Base-by-base conservation (phyloP, 2,888 invertebrate genomes). In the Thumatha senex region DNA sequence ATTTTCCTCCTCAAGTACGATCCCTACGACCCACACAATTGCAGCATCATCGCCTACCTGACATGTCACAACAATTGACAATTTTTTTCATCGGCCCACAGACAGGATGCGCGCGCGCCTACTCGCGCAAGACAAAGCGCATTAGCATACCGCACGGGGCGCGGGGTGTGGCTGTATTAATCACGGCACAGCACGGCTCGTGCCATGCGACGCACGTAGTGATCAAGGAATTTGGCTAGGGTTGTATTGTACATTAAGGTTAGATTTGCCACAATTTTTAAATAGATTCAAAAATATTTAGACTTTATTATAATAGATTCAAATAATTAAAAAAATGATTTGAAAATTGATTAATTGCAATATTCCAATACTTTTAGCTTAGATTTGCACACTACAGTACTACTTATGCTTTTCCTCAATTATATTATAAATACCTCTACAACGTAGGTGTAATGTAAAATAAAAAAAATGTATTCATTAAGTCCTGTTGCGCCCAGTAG, bases 51-150 rank as follows among this genome's bases (percentile, higher is more conserved):
- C 69, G 67, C 72, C 58, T 68, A 66, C 67, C 63, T 63, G 66
- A 58, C 69, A 66, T 80, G 81, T 82, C 80, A 81, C 76, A 82
- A 80, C 75, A 70, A 80, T 80, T 80, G 80, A 78, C 79, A 74
- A 72, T 80, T 78, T 81, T 79, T 80, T 77, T 78, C 57, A 58
- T 57, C 68, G 47, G 69, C 82, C 78, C 81, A 80, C 76, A 72
- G 79, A 73, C 86, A 86, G 86, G 86, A 86, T 83, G 83, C 72
- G 72, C 81, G 83, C 81, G 75, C 80, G 84, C 84, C 86, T 79
- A 85, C 85, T 81, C 78, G 74, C 68, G 48, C 70, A 82, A 84
- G 82, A 86, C 86, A 86, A 84, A 84, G 83, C 61, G 70, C 73
- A 85, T 84, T 84, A 80, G 72, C 84, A 85, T 85, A 82, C 67